Conservation (phyloP, 2,888 invertebrate species). For the Kryphioiulus occultus region DNA sequence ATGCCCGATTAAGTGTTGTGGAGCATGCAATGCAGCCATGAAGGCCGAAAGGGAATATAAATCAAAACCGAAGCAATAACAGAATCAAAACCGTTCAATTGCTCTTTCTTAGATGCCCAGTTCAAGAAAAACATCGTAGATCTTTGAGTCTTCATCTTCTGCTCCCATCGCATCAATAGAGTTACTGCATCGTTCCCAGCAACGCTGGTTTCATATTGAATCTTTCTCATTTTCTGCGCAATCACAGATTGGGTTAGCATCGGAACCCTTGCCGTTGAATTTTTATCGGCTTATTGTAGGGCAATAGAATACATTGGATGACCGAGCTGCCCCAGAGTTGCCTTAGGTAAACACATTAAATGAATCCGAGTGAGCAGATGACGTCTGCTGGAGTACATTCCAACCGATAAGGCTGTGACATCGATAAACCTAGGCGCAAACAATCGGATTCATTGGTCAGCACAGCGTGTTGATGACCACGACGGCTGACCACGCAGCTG, state of each 20-base stretch:
- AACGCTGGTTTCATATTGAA: background rate
- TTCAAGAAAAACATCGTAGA: background rate
- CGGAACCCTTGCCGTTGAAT: background rate
- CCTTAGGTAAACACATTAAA: conserved; percentile 30
- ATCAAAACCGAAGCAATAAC: background rate
- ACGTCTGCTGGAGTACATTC: background rate
- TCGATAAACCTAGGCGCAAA: conserved; percentile 9
- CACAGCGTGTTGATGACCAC: background rate
- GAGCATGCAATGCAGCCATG: background rate
- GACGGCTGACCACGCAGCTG: background rate
- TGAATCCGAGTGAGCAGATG: background rate
- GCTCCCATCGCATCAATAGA: background rate
- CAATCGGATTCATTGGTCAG: conserved; percentile 19
- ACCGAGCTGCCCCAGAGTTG: conserved; percentile 1
- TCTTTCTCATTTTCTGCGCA: conserved; percentile 19
- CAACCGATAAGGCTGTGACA: background rate
- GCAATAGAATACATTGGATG: background rate
- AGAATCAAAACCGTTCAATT: background rate
- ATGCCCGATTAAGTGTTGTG: background rate
- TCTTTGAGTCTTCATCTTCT: background rate
- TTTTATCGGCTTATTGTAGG: conserved; percentile 17
- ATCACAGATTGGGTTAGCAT: conserved; percentile 29
- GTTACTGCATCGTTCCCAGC: background rate
- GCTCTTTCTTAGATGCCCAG: background rate
- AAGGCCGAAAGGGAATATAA: background rate